Percentiles rank a stretch among this genome's conserved stretches.
Evolutionary conservation across 2,797 vertebrate genomes (phyloP).

Genomic region (Microhierax caerulescens): DNA sequence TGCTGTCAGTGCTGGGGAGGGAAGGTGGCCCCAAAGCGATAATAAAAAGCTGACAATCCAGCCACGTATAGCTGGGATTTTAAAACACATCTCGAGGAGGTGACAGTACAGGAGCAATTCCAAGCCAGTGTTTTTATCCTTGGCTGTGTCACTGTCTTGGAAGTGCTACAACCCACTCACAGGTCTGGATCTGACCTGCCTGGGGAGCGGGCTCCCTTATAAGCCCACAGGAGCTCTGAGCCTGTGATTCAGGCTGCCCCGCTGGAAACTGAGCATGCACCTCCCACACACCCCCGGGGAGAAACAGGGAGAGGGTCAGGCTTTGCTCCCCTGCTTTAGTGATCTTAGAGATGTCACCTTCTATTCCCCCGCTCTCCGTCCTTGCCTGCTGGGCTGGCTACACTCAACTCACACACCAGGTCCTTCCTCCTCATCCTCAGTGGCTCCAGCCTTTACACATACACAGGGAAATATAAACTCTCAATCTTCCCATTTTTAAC

Average conservation of each 20-base stretch:
- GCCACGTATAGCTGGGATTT: background rate
- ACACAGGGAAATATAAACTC: background rate
- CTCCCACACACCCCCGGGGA: background rate
- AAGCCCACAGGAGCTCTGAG: background rate
- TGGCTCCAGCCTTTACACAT: background rate
- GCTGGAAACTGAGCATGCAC: background rate
- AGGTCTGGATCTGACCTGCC: background rate
- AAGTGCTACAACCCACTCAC: background rate
- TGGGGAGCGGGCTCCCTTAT: background rate
- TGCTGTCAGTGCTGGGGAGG: background rate
- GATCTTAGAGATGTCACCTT: background rate
- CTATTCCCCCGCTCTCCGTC: background rate
- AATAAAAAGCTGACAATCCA: background rate
- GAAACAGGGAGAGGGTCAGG: background rate
- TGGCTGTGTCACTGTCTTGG: background rate
- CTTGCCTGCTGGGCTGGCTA: background rate
- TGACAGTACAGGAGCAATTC: background rate
- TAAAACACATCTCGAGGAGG: background rate
- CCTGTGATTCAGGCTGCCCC: background rate
- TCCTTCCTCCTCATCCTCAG: background rate
- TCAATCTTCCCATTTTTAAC: background rate
- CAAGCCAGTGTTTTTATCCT: rapidly evolving
- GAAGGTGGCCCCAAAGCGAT: background rate
- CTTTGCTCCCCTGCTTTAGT: background rate
- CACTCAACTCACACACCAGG: background rate